Evolutionary conservation across 2,113 vertebrate genomes (phyloP).

Genomic region (Meles meles): DNA sequence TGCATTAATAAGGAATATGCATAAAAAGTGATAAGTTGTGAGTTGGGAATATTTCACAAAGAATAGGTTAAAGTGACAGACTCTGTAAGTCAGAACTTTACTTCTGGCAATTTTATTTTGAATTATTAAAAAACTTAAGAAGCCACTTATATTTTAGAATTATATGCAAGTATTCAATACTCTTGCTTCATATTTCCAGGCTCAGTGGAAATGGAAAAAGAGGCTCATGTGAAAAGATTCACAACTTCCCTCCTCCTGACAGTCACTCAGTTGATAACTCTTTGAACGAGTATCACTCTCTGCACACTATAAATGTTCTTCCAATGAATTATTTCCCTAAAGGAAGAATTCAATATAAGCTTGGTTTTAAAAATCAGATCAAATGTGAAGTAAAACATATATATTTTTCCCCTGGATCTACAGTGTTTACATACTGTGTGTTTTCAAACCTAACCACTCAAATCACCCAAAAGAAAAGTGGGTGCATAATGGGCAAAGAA

Average conservation of each 20-base stretch:
- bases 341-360: not conserved
- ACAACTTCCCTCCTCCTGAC: not conserved
- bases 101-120: slow-evolving; percentile 29
- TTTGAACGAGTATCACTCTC: not conserved
- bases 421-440: not conserved
- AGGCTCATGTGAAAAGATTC: not conserved
- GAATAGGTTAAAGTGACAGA: not conserved
- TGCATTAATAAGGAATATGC: not conserved
- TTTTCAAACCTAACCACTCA: not conserved
- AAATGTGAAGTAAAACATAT: not conserved
- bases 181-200: not conserved
- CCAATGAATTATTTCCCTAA: not conserved
- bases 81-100: not conserved
- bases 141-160: not conserved
- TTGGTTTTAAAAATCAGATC: not conserved
- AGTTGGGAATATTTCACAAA: not conserved
- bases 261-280: not conserved
- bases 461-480: not conserved
- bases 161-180: not conserved
- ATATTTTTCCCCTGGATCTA: too few species aligned
- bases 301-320: not conserved
- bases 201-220: not conserved
- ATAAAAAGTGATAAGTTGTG: not conserved
- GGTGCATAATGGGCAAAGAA: not conserved
- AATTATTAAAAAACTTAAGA: slow-evolving; percentile 48